Conservation (phyloP, 2,113 vertebrate genomes). For the Sciurus niger region DNA sequence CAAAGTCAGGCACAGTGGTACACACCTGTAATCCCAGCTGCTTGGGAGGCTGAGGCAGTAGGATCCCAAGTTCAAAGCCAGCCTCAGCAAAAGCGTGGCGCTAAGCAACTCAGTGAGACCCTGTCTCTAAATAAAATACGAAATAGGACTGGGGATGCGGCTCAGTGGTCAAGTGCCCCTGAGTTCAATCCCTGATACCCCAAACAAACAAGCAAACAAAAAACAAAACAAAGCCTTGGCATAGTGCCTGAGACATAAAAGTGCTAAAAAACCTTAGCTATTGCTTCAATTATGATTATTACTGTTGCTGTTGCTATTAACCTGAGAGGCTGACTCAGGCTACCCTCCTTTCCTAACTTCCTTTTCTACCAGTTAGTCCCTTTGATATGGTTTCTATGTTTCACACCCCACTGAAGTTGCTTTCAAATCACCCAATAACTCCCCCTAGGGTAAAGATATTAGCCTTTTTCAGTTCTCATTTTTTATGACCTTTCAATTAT, state of each 20-base stretch:
- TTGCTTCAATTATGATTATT: background rate
- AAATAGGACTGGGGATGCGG: too few species aligned
- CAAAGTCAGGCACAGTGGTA: too few species aligned
- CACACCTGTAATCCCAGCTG: too few species aligned
- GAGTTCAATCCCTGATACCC: too few species aligned
- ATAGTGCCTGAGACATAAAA: background rate
- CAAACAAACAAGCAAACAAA: too few species aligned
- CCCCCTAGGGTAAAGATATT: background rate
- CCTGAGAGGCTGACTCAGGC: background rate
- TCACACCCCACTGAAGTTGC: background rate
- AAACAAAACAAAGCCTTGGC: background rate
- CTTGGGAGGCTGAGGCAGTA: too few species aligned
- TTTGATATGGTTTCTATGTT: background rate
- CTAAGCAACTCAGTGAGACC: too few species aligned
- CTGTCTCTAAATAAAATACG: too few species aligned
- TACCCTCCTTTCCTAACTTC: background rate
- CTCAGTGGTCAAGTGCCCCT: too few species aligned
- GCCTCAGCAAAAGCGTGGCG: too few species aligned
- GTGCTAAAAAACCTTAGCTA: background rate
- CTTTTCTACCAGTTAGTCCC: background rate
- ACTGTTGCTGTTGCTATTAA: background rate
- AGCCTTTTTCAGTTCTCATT: conserved; percentile 34
- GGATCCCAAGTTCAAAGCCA: too few species aligned
- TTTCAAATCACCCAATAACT: conserved; percentile 24
- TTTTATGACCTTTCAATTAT: conserved; percentile 42